A percentile compares a stretch with the other conserved stretches of the same genome.
Evolutionary conservation across 2,797 vertebrate genomes (phyloP).

Genomic region (Phataginus tricuspis): DNA sequence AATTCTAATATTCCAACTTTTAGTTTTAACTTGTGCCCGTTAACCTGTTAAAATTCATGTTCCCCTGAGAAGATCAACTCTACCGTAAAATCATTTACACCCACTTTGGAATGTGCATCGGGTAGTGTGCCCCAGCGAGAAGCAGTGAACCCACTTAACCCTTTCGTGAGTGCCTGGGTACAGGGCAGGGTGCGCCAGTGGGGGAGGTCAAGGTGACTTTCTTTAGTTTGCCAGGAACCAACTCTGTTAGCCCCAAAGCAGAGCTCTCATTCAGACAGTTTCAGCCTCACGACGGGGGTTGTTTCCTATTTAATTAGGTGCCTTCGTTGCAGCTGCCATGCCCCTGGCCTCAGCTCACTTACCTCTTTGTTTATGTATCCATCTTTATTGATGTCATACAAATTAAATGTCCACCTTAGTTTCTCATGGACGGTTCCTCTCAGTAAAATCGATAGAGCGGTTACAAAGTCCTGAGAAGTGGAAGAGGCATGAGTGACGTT

Average conservation of each 20-base stretch:
- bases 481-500: slow-evolving; percentile 34
- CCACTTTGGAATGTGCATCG: no score
- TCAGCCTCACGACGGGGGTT: not conserved
- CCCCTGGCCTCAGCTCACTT: slow-evolving; percentile 48
- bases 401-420: slow-evolving; percentile 97
- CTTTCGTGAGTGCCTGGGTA: not conserved
- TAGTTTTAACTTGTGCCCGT: not conserved
- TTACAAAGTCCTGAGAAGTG: slow-evolving; percentile 94
- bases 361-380: slow-evolving; percentile 98
- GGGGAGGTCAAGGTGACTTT: not conserved
- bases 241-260: not conserved
- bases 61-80: not conserved
- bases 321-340: not conserved
- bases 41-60: not conserved
- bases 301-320: not conserved
- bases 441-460: slow-evolving; percentile 94
- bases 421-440: slow-evolving; percentile 96
- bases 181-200: not conserved
- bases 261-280: not conserved
- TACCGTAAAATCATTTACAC: not conserved
- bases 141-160: not conserved
- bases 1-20: not conserved
- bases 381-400: slow-evolving; percentile 98
- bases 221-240: not conserved
- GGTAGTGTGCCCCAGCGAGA: not conserved